These are phyloP conservation scores for Meles meles DNA, from an alignment of 2,113 vertebrate genomes.

Conservation along the genomic window DNA sequence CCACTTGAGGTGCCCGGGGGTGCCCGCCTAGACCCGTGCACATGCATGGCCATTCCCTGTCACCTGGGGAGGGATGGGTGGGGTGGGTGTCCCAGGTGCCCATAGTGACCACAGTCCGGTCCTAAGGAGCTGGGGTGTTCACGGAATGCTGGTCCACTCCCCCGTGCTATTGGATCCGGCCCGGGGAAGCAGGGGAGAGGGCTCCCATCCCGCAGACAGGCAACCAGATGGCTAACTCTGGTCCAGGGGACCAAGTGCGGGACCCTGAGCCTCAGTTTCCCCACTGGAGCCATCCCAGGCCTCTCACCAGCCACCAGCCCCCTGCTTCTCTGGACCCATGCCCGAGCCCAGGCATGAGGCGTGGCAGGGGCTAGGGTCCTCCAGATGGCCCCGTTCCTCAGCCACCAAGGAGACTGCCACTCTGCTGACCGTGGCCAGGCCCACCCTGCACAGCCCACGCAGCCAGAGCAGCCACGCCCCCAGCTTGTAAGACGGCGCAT, in stretches of 20 bases:
- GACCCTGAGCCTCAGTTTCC: not conserved
- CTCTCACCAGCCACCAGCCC: not conserved
- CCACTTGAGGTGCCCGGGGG: accelerated
- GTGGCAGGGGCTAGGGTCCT: not conserved
- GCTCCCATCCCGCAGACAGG: not conserved
- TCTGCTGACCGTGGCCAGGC: not conserved
- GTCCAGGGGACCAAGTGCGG: not conserved
- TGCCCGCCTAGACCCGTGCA: not conserved
- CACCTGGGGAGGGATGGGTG: not conserved
- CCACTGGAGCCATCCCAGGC: not conserved
- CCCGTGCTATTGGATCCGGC: not conserved
- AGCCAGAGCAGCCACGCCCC: not conserved
- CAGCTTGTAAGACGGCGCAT: too few species aligned
- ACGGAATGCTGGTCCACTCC: not conserved
- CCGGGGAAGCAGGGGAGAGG: not conserved
- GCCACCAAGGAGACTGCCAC: not conserved
- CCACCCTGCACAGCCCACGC: not conserved
- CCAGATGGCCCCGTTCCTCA: not conserved
- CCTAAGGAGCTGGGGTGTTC: not conserved
- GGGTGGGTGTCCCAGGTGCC: not conserved
- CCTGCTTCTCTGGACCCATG: not conserved
- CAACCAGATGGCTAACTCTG: too few species aligned
- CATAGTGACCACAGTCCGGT: not conserved
- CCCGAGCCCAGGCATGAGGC: not conserved
- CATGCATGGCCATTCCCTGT: not conserved